phyloP scores from a whole-genome alignment of 2,888 invertebrate species.

The Stenodema calcarata region DNA sequence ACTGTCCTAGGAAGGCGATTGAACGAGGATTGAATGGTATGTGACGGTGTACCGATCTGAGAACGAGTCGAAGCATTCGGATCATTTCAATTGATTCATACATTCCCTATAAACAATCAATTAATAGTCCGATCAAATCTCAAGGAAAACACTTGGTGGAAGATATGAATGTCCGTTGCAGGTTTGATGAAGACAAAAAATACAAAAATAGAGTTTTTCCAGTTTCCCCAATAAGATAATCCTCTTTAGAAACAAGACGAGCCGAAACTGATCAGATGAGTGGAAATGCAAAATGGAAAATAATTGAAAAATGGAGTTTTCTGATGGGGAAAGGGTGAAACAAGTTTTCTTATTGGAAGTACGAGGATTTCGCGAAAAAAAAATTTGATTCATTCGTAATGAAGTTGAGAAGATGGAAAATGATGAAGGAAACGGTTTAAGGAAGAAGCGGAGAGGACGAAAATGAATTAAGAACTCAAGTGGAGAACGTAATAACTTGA shows the following conservation, averaged over 20 bases:
- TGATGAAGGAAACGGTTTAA: conserved; percentile 9
- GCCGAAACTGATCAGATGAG: neutral
- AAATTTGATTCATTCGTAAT: conserved; percentile 34
- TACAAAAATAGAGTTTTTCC: no score
- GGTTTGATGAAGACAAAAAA: no score
- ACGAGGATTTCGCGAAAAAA: neutral
- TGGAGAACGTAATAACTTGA: conserved; percentile 38
- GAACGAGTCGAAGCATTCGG: no score
- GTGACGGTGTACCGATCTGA: no score
- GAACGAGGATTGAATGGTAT: no score
- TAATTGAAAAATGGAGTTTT: neutral
- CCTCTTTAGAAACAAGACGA: neutral
- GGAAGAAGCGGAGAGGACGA: neutral
- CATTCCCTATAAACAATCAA: no score
- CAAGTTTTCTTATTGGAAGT: conserved; percentile 1
- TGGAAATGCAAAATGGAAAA: conserved; percentile 18
- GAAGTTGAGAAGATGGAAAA: conserved; percentile 14
- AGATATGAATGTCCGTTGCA: no score
- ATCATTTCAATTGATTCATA: no score
- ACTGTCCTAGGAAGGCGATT: no score
- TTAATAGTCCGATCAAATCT: no score
- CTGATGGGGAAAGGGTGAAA: neutral
- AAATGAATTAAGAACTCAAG: conserved; percentile 42
- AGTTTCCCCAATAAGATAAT: conserved; percentile 37
- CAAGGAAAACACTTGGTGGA: no score